phyloP scores from a whole-genome alignment of 2,888 invertebrate genomes.

The Cordylochernes scorpioides region DNA sequence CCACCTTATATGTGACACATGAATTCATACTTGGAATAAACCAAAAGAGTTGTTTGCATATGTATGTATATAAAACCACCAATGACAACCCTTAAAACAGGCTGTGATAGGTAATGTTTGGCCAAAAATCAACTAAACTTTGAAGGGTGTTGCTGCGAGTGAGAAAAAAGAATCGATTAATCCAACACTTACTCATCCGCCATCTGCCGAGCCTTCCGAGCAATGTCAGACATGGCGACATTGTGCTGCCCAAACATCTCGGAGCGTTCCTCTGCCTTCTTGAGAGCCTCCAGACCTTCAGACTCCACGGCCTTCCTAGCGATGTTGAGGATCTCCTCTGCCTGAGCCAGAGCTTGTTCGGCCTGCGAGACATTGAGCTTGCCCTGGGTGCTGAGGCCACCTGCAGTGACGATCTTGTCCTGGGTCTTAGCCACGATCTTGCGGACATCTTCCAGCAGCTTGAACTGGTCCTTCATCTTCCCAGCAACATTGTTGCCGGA shows the following conservation, averaged over 20 bases:
- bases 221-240: constrained; percentile 67
- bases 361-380: constrained; percentile 36
- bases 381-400: constrained; percentile 29
- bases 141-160: no score
- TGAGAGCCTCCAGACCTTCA: constrained; percentile 51
- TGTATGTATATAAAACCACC: no score
- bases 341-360: constrained; percentile 35
- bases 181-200: constrained; percentile 45
- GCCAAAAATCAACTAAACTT: no score
- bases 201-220: constrained; percentile 53
- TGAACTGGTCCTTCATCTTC: constrained; percentile 34
- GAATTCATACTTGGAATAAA: no score
- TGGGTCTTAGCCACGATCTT: constrained; percentile 33
- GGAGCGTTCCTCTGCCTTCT: constrained; percentile 48
- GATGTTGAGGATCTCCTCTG: constrained; percentile 38
- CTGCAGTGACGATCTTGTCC: constrained; percentile 28
- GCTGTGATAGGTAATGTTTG: no score
- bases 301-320: constrained; percentile 50
- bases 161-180: no score
- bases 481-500: constrained; percentile 44
- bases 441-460: constrained; percentile 37
- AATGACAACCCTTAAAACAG: no score
- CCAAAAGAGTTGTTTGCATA: no score
- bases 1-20: no score
- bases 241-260: constrained; percentile 69